Conservation (phyloP, 2,113 vertebrate species). For the Piaya cayana region DNA sequence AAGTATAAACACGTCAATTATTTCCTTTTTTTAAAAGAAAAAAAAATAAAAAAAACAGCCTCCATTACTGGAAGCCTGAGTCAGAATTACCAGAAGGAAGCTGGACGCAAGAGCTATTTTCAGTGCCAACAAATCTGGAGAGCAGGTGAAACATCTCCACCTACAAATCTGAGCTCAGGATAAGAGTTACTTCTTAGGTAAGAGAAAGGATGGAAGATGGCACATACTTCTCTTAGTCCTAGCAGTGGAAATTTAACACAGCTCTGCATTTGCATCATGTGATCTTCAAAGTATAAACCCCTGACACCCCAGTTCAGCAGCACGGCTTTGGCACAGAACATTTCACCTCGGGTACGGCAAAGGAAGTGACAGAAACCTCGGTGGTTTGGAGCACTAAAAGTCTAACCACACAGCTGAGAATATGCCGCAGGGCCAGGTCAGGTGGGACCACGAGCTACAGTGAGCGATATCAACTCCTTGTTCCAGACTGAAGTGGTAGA, state of each 20-base stretch:
- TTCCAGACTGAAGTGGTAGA: neutral
- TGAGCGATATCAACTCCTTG: neutral
- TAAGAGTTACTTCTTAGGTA: neutral
- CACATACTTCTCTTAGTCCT: neutral
- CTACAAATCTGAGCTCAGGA: conserved; percentile 19
- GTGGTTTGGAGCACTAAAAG: neutral
- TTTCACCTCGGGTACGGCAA: neutral
- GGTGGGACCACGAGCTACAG: neutral
- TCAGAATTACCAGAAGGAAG: conserved; percentile 72
- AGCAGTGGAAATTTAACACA: accelerated
- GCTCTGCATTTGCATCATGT: neutral
- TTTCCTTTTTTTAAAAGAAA: neutral
- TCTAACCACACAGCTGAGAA: neutral
- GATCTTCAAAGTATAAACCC: neutral
- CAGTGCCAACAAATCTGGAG: conserved; percentile 54
- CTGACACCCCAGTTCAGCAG: neutral
- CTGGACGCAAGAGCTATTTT: conserved; percentile 49
- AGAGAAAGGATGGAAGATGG: neutral
- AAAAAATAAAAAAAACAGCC: conserved; percentile 2
- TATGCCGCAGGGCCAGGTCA: neutral
- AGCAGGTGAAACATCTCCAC: conserved; percentile 64
- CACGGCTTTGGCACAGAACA: neutral
- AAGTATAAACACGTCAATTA: neutral
- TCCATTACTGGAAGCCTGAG: conserved; percentile 71
- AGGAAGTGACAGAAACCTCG: neutral